Conservation (phyloP, 2,797 vertebrate genomes). For the Hozukius guyotensis region DNA sequence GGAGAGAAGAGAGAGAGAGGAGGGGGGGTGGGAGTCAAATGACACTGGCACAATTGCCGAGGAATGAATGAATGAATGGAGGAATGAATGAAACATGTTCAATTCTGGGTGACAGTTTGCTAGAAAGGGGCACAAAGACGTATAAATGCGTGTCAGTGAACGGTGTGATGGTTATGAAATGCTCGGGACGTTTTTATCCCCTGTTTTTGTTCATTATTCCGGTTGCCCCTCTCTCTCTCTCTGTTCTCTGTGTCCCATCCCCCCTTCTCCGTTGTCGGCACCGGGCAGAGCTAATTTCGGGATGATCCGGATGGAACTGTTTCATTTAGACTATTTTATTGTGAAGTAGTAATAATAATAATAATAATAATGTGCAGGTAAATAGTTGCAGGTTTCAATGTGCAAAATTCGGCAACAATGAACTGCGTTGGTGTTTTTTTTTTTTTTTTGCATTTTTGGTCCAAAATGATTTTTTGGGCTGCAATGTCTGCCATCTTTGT, state of each 20-base stretch:
- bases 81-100: constrained; percentile 33
- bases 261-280: constrained; percentile 17
- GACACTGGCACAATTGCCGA: constrained; percentile 51
- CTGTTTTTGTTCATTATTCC: constrained; percentile 16
- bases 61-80: constrained; percentile 52
- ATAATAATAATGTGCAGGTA: not conserved
- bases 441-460: not conserved
- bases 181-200: constrained; percentile 8
- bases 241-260: constrained; percentile 35
- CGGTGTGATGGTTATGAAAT: not conserved
- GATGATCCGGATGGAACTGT: not conserved
- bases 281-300: constrained; percentile 12
- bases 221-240: not conserved
- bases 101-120: constrained; percentile 21
- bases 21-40: constrained; percentile 34
- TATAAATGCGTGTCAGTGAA: not conserved
- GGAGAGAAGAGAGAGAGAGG: not conserved
- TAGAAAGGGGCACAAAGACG: not conserved
- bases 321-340: not conserved
- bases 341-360: not conserved
- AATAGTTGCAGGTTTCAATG: not conserved
- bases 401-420: too few species aligned
- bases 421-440: not conserved
- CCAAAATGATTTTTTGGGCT: not conserved
- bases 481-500: not conserved